Conservation (phyloP, 2,797 vertebrate species). For the Gallirallus australis region DNA sequence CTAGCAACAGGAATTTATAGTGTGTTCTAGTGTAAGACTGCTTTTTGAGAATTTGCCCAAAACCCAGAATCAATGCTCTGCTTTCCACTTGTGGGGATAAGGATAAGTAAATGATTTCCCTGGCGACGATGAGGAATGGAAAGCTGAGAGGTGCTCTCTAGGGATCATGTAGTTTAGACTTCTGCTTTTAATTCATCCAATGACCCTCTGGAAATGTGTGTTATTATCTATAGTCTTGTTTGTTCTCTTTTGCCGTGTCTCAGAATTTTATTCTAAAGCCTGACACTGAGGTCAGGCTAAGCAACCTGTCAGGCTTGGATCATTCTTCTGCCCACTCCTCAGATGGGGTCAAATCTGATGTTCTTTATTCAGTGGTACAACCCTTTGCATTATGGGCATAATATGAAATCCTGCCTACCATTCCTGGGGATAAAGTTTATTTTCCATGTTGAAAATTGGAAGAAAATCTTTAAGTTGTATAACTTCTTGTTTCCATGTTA, state of each 20-base stretch:
- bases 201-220: background rate
- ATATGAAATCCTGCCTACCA: background rate
- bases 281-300: background rate
- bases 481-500: background rate
- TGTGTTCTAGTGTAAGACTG: accelerated
- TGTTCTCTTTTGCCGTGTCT: background rate
- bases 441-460: background rate
- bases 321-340: background rate
- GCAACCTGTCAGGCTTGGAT: background rate
- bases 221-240: background rate
- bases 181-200: background rate
- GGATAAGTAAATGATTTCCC: background rate
- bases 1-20: background rate
- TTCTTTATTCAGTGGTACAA: background rate
- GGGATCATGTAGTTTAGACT: background rate
- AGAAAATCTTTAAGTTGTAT: background rate
- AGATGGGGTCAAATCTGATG: background rate
- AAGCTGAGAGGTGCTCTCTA: background rate
- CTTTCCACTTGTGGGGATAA: background rate
- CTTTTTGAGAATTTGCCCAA: slow-evolving; percentile 1
- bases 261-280: background rate
- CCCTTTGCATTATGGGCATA: background rate
- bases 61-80: background rate
- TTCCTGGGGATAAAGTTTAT: background rate
- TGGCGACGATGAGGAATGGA: background rate